These are phyloP conservation scores for Zaprionus camerounensis DNA, from an alignment of 1,140 invertebrate genomes.

Conservation along the genomic window DNA sequence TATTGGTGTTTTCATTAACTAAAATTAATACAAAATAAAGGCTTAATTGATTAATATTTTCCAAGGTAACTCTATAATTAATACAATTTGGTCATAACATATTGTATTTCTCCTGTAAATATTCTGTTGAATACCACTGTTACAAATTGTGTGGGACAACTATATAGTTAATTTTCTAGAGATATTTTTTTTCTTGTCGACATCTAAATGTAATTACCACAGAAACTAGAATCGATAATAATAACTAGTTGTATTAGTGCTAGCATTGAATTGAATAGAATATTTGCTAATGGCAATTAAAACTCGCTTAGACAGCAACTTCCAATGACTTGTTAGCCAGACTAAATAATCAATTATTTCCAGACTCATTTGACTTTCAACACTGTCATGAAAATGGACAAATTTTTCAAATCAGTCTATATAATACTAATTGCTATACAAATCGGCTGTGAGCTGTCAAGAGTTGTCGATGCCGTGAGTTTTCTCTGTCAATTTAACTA, in stretches of 20 bases:
- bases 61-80: too few relatives aligned
- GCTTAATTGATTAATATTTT: too few relatives aligned
- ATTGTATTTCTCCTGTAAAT: background rate
- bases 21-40: too few relatives aligned
- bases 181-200: background rate
- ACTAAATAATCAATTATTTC: background rate
- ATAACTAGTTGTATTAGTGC: background rate
- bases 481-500: background rate
- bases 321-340: background rate
- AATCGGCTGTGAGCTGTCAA: background rate
- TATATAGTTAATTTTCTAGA: background rate
- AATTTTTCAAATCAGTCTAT: background rate
- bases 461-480: constrained; percentile 43
- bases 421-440: constrained; percentile 15
- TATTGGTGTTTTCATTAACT: too few relatives aligned
- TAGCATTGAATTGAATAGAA: background rate
- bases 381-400: constrained; percentile 41
- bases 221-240: background rate
- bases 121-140: background rate
- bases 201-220: background rate
- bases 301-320: background rate
- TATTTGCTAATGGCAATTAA: constrained; percentile 26
- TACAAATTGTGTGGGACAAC: background rate
- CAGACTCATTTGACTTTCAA: constrained; percentile 25
- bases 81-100: too few relatives aligned